Percentiles rank a stretch among this genome's conserved stretches.
These are phyloP conservation scores for Watersipora subatra DNA, from an alignment of 1,140 invertebrate species.

Conservation along the genomic window DNA sequence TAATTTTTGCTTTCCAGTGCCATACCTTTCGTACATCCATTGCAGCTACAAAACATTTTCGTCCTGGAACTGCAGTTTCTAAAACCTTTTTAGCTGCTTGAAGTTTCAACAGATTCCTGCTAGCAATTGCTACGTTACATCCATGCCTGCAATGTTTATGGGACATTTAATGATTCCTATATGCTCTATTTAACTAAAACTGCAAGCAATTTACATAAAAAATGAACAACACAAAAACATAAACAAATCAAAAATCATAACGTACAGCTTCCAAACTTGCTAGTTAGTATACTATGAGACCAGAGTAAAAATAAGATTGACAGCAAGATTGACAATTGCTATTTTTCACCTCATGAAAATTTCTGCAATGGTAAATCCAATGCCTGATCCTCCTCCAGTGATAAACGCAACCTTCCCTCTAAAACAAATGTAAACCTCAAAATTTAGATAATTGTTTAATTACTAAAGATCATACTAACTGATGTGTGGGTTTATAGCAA, in stretches of 20 bases:
- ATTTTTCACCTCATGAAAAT: conserved; percentile 27
- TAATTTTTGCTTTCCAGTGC: background rate
- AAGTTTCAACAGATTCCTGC: conserved; percentile 22
- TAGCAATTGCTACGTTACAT: conserved; percentile 27
- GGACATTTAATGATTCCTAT: background rate
- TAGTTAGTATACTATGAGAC: too few relatives aligned
- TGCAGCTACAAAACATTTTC: conserved; percentile 23
- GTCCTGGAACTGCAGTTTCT: conserved; percentile 17
- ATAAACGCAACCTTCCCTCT: conserved; percentile 32
- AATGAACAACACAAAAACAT: too few relatives aligned
- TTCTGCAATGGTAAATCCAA: conserved; percentile 34
- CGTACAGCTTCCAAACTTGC: too few relatives aligned
- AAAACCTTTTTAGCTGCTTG: conserved; percentile 19
- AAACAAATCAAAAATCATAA: too few relatives aligned
- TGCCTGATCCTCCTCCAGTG: conserved; percentile 33
- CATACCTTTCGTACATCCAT: conserved; percentile 34
- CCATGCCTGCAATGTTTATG: conserved; percentile 21
- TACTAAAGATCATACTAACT: too few relatives aligned
- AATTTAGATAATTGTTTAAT: too few relatives aligned
- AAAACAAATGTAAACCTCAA: conserved; percentile 10
- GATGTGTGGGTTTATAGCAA: too few relatives aligned
- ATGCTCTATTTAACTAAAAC: too few relatives aligned
- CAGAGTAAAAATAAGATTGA: too few relatives aligned
- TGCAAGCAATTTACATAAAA: too few relatives aligned
- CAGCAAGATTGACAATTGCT: too few relatives aligned